Conservation (phyloP, 1,140 invertebrate species). For the Cherax quadricarinatus region DNA sequence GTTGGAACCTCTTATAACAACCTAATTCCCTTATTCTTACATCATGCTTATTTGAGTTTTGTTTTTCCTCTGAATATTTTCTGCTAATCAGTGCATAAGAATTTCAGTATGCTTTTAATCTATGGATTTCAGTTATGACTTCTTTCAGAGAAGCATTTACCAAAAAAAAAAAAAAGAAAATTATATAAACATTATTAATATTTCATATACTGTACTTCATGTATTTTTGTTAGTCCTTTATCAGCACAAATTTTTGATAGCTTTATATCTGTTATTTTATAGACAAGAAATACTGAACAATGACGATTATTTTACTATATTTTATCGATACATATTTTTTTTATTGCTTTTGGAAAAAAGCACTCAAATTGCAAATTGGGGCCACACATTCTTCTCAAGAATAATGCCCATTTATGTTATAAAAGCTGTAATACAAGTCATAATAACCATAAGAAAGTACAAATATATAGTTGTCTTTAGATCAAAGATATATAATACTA, state of each 20-base stretch:
- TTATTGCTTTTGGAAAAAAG: not conserved
- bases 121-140: not conserved
- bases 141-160: not conserved
- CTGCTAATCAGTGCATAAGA: not conserved
- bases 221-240: not conserved
- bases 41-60: slow-evolving; percentile 32
- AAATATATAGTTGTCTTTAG: too few species aligned
- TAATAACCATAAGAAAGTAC: too few species aligned
- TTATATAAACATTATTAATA: not conserved
- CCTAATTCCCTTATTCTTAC: slow-evolving; percentile 19
- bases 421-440: too few species aligned
- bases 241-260: not conserved
- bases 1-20: slow-evolving; percentile 44
- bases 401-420: too few species aligned
- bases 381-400: too few species aligned
- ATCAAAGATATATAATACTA: too few species aligned
- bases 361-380: not conserved
- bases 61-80: slow-evolving; percentile 30
- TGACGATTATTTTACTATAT: not conserved
- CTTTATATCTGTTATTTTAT: not conserved
- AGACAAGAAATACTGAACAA: not conserved
- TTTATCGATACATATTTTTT: not conserved
- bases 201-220: too few species aligned
- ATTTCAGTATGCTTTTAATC: not conserved
- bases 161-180: not conserved